A percentile compares a stretch with the other conserved stretches of the same genome.
These are phyloP conservation scores for Triplophysa tibetana DNA, from an alignment of 2,113 vertebrate species.

Conservation along the genomic window DNA sequence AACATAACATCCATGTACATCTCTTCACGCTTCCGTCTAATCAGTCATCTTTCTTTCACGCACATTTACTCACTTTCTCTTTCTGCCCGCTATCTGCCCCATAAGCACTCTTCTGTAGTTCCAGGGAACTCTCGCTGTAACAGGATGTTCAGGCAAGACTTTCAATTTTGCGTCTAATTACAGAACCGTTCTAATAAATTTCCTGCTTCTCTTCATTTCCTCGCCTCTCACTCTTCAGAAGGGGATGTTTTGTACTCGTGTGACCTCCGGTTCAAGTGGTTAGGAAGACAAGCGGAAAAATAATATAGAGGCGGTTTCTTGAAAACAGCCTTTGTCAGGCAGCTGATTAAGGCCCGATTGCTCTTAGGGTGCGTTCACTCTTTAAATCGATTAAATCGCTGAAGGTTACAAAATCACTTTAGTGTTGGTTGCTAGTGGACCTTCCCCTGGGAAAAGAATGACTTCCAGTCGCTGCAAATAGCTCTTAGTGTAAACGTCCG, in stretches of 20 bases:
- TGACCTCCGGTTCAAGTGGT: not conserved
- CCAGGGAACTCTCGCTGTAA: conserved; percentile 16
- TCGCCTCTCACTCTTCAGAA: conserved; percentile 12
- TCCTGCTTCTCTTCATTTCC: conserved; percentile 26
- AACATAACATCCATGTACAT: not conserved
- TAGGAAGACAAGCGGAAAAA: not conserved
- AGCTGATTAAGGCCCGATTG: not conserved
- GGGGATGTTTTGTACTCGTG: not conserved
- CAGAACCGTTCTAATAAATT: conserved; percentile 37
- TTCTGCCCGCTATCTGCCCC: conserved; percentile 28
- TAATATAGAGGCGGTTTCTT: not conserved
- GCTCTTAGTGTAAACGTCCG: not conserved
- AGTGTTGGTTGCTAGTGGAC: not conserved
- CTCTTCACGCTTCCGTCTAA: conserved; percentile 3
- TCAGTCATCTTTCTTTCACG: not conserved
- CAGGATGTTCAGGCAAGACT: conserved; percentile 23
- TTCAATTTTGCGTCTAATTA: conserved; percentile 35
- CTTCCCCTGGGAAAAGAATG: not conserved
- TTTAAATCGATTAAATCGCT: not conserved
- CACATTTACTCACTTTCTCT: conserved; percentile 2
- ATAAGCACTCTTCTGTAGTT: not conserved
- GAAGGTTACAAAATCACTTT: not conserved
- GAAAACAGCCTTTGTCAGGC: not conserved
- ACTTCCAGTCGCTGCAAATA: not conserved
- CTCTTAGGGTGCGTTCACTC: not conserved